Conservation (phyloP, 2,888 invertebrate genomes). For the Eupeodes luniger region DNA sequence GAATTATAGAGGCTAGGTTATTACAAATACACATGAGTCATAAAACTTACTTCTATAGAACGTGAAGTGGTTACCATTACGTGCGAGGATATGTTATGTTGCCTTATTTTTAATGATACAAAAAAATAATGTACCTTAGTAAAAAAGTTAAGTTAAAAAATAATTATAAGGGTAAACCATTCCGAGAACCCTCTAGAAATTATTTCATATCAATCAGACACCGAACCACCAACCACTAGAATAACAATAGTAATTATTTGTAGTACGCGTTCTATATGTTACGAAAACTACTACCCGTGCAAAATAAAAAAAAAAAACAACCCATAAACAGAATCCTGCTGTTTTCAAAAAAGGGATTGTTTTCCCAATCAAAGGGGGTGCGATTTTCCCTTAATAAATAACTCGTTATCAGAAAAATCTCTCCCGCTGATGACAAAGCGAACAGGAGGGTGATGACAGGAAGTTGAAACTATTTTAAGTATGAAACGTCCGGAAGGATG, state of each 20-base stretch:
- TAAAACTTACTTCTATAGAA: too few relatives aligned
- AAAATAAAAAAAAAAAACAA: constrained; percentile 28
- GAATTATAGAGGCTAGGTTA: too few relatives aligned
- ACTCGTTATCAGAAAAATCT: constrained; percentile 59
- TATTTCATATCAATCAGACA: constrained; percentile 36
- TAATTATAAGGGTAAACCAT: constrained; percentile 3
- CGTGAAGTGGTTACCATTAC: not conserved
- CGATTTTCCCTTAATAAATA: constrained; percentile 51
- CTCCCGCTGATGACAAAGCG: constrained; percentile 38
- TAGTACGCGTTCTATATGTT: not conserved
- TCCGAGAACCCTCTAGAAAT: constrained; percentile 33
- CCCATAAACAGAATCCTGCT: constrained; percentile 56
- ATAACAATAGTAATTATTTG: constrained; percentile 20
- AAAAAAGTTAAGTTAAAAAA: constrained; percentile 3
- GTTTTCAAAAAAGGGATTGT: constrained; percentile 33
- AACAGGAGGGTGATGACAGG: constrained; percentile 35
- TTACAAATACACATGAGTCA: too few relatives aligned
- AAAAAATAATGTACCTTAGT: not conserved
- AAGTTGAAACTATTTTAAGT: constrained; percentile 55
- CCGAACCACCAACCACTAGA: constrained; percentile 29
- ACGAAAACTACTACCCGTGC: not conserved
- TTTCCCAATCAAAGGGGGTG: constrained; percentile 43
- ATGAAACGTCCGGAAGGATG: constrained; percentile 57
- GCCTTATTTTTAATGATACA: constrained; percentile 7
- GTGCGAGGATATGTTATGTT: not conserved